phyloP scores from a whole-genome alignment of 2,113 vertebrate species.

The Trematocara variabile region DNA sequence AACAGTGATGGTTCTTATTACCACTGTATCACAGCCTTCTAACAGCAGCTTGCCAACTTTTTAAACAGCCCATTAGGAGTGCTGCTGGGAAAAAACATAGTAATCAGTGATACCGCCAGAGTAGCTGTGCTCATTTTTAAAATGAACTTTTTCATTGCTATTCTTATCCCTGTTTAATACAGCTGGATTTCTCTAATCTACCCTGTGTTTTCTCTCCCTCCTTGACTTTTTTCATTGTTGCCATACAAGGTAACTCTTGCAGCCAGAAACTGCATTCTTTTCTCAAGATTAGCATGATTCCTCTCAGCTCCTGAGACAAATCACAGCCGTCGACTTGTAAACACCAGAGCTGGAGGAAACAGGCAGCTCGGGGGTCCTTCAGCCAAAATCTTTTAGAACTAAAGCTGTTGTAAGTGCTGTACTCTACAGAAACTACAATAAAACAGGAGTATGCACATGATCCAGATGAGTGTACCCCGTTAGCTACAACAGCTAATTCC shows the following conservation, averaged over 20 bases:
- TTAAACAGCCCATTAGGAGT: not conserved
- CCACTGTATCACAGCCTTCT: not conserved
- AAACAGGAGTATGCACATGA: not conserved
- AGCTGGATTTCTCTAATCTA: not conserved
- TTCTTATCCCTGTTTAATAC: not conserved
- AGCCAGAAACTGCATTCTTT: constrained; percentile 55
- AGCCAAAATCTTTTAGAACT: not conserved
- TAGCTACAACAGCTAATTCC: not conserved
- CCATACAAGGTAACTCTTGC: constrained; percentile 62
- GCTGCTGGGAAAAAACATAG: not conserved
- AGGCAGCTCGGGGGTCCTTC: not conserved
- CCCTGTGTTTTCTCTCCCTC: not conserved
- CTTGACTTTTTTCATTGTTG: not conserved
- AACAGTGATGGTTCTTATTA: not conserved
- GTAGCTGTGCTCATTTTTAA: not conserved
- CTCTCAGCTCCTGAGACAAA: constrained; percentile 43
- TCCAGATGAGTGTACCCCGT: not conserved
- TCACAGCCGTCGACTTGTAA: constrained; percentile 41
- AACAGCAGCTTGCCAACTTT: not conserved
- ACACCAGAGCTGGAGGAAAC: constrained; percentile 22
- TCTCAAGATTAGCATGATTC: constrained; percentile 51
- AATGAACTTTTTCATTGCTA: not conserved
- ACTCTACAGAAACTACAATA: not conserved
- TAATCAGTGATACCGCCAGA: not conserved
- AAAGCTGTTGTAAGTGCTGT: not conserved